Evolutionary conservation across 2,113 vertebrate genomes (phyloP).

Genomic region (Pseudorasbora parva): DNA sequence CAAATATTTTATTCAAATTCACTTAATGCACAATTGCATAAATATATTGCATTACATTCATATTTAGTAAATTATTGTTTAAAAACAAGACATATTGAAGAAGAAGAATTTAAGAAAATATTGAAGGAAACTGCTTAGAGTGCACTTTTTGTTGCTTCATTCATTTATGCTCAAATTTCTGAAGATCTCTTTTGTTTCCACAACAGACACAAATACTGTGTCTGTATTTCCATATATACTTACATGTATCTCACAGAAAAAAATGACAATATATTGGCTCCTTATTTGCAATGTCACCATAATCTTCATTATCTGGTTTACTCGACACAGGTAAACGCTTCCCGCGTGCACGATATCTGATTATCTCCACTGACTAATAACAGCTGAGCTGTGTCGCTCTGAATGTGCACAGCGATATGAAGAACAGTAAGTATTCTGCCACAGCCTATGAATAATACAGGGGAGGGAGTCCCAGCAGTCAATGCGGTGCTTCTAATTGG

Average conservation of each 20-base stretch:
- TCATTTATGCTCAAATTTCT: too few species aligned
- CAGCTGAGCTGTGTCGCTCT: background rate
- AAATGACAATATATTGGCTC: background rate
- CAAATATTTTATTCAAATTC: too few species aligned
- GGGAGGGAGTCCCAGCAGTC: conserved; percentile 26
- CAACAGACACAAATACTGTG: background rate
- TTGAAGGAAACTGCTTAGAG: too few species aligned
- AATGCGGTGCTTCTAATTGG: conserved; percentile 49
- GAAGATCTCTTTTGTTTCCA: too few species aligned
- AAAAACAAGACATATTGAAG: too few species aligned
- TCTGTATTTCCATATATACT: background rate
- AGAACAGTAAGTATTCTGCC: conserved; percentile 29
- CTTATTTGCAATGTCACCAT: background rate
- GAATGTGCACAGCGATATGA: conserved; percentile 4
- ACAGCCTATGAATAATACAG: conserved; percentile 38
- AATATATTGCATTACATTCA: too few species aligned
- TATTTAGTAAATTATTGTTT: too few species aligned
- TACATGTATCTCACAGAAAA: background rate
- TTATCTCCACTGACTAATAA: conserved; percentile 14
- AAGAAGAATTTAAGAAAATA: too few species aligned
- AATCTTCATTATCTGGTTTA: background rate
- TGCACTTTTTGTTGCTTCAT: too few species aligned
- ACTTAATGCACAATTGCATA: too few species aligned
- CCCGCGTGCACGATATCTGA: background rate
- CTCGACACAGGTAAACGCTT: background rate